Evolutionary conservation across 2,888 invertebrate species (phyloP), one percentile per base, ranked within the genome.

Genomic region (Luffia ferchaultella): DNA sequence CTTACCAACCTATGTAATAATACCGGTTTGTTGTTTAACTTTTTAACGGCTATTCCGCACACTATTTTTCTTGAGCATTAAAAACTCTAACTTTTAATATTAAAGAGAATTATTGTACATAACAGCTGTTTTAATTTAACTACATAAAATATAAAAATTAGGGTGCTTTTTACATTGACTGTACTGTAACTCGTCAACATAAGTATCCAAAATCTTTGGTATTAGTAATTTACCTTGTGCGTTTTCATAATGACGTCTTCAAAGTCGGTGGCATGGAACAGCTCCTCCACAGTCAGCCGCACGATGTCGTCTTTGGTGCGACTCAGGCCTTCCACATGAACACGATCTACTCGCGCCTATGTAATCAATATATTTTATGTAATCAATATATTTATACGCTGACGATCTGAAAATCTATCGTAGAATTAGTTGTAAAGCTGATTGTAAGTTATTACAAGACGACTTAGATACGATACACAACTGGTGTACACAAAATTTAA

Each of bases 241-340:
- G 90, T 88, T 57, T 88, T 85, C 20, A 89, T 60, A 58, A 92
- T 88, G 54, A 96, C 91, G 65, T 97, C 94, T 67, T 93, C 90
- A 67, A 98, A 96, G 74, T 93, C 94, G 5, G 86, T 85, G 0
- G 95, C 93, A 57, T 89, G 88, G 73, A 98, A 96, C 16, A 98
- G 82, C 7, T 93, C 93, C 51, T 89, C 85, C 0, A 97, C 90
- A 20, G 93, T 91, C 60, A 89, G 87, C 58, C 88, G 85, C 40
- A 98, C 85, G 58, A 97, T 89, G 65, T 97, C 97, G 70, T 96
- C 93, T 71, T 95, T 94, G 1, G 97, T 98, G 53, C 96, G 85
- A 42, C 79, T 84, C 16, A 98, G 73, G 0, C 97, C 97, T 64
- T 94, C 93, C 47, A 98, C 87, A 60, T 93, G 90, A 20, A 98